A percentile compares a stretch with the other conserved stretches of the same genome.
Evolutionary conservation across 2,113 vertebrate genomes (phyloP).

Genomic region (Chrysochloris asiatica): DNA sequence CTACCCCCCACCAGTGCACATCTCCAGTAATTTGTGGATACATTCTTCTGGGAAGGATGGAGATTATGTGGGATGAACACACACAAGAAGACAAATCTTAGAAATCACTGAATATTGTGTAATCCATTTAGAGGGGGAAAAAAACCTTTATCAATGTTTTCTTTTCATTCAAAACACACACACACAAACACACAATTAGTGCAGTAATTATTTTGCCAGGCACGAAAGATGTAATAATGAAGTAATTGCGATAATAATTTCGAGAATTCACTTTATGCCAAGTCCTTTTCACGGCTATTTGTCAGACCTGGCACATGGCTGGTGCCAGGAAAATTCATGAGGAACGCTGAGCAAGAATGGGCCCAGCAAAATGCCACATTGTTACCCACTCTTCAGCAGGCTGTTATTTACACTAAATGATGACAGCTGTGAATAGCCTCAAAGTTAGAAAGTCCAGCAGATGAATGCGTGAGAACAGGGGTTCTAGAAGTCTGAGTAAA

Average conservation of each 20-base stretch:
- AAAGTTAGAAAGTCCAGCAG: neutral
- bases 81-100: neutral
- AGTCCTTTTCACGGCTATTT: constrained; percentile 62
- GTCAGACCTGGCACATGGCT: constrained; percentile 38
- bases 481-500: neutral
- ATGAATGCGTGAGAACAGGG: neutral
- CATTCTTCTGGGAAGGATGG: neutral
- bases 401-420: constrained; percentile 5
- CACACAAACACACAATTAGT: neutral
- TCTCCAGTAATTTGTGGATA: neutral
- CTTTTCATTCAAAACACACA: constrained; percentile 17
- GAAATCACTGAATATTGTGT: neutral
- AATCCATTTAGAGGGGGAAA: constrained; percentile 16
- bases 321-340: neutral
- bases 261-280: constrained; percentile 61
- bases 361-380: constrained; percentile 29
- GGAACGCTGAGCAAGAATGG: constrained; percentile 53
- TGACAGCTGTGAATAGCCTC: constrained; percentile 33
- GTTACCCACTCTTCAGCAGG: constrained; percentile 13
- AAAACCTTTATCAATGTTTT: constrained; percentile 23
- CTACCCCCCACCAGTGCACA: neutral
- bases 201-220: constrained; percentile 68
- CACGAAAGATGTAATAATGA: constrained; percentile 51
- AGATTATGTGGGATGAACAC: neutral
- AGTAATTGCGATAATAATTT: constrained; percentile 7